Evolutionary conservation across 2,888 invertebrate species (phyloP).

Genomic region (Conus canariensis): DNA sequence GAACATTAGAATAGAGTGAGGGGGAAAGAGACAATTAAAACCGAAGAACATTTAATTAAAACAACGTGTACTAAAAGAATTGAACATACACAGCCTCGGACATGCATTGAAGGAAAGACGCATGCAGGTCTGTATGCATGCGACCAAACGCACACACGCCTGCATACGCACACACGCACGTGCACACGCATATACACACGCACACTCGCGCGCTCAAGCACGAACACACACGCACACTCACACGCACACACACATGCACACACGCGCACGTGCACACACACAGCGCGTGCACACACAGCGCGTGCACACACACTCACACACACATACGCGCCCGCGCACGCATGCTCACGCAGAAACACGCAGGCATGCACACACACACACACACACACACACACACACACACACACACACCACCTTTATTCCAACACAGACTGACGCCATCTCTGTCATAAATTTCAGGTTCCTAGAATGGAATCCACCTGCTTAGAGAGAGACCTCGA

Average conservation of each 20-base stretch:
- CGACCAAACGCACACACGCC: background rate
- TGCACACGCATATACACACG: background rate
- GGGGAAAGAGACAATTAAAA: background rate
- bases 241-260: too few species aligned
- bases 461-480: too few species aligned
- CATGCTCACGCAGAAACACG: background rate
- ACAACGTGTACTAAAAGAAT: too few species aligned
- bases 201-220: background rate
- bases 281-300: background rate
- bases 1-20: background rate
- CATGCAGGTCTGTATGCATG: background rate
- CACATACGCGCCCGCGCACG: background rate
- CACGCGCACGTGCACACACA: background rate
- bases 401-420: too few species aligned
- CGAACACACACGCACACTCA: background rate
- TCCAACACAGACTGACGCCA: background rate
- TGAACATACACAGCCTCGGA: background rate
- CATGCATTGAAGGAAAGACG: background rate
- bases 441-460: too few species aligned
- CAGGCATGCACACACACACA: background rate
- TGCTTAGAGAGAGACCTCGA: too few species aligned
- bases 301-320: background rate
- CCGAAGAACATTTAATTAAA: too few species aligned
- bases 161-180: background rate
- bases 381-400: too few species aligned